Percentiles rank a stretch among this genome's conserved stretches.
These are phyloP conservation scores for Tetrao urogallus DNA, from an alignment of 2,113 vertebrate genomes.

Conservation along the genomic window DNA sequence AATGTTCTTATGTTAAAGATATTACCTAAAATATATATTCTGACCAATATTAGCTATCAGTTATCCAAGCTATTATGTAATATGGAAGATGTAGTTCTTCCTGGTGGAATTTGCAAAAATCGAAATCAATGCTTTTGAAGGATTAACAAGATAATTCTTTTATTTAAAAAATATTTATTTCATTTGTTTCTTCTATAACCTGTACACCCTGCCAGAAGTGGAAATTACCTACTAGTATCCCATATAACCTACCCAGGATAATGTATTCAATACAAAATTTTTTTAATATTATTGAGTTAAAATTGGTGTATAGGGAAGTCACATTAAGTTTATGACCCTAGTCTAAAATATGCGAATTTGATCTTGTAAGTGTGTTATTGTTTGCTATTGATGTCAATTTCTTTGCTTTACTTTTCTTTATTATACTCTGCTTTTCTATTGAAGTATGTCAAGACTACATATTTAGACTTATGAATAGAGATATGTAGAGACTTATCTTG, in stretches of 20 bases:
- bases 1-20: neutral
- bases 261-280: neutral
- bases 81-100: neutral
- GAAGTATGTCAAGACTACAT: neutral
- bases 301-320: neutral
- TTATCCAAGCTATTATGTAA: neutral
- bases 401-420: neutral
- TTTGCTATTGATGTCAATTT: neutral
- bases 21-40: neutral
- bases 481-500: neutral
- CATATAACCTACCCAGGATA: neutral
- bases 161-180: neutral
- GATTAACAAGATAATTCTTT: neutral
- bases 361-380: neutral
- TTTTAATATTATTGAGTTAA: neutral
- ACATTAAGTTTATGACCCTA: neutral
- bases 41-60: neutral
- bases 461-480: neutral
- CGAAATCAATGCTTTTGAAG: neutral
- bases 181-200: neutral
- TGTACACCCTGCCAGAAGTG: neutral
- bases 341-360: neutral
- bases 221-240: neutral
- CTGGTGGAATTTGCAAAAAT: neutral
- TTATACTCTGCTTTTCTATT: neutral